These are phyloP conservation scores for Oreochromis tanganicae DNA, from an alignment of 2,113 vertebrate genomes.

Conservation along the genomic window DNA sequence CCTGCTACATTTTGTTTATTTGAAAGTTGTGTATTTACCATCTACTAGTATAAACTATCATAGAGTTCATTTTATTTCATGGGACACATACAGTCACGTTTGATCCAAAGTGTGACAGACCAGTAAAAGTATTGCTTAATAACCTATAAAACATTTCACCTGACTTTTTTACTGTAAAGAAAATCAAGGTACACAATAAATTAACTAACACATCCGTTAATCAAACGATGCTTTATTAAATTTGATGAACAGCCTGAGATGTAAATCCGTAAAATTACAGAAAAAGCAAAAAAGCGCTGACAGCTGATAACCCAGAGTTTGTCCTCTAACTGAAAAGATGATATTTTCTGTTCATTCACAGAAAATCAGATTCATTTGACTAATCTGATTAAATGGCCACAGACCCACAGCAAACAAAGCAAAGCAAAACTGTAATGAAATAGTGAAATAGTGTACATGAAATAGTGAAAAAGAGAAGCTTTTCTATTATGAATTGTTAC, in stretches of 20 bases:
- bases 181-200: not conserved
- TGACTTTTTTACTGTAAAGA: not conserved
- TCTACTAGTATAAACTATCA: not conserved
- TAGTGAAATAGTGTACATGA: not conserved
- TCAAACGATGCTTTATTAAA: not conserved
- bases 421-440: not conserved
- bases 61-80: not conserved
- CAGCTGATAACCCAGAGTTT: not conserved
- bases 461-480: not conserved
- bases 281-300: not conserved
- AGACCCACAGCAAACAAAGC: not conserved
- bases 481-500: not conserved
- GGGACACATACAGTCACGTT: not conserved
- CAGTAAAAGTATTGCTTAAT: not conserved
- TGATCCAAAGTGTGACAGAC: rapidly evolving
- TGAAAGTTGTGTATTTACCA: not conserved
- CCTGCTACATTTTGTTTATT: not conserved
- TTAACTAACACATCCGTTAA: not conserved
- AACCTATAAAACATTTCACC: not conserved
- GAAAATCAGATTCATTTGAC: not conserved
- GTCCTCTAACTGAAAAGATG: not conserved
- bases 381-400: not conserved
- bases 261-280: not conserved
- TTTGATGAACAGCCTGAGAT: not conserved
- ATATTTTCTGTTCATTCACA: not conserved